Evolutionary conservation across 2,797 vertebrate species (phyloP), one percentile per base, ranked within the genome.

Genomic region (Gambusia yucatana): DNA sequence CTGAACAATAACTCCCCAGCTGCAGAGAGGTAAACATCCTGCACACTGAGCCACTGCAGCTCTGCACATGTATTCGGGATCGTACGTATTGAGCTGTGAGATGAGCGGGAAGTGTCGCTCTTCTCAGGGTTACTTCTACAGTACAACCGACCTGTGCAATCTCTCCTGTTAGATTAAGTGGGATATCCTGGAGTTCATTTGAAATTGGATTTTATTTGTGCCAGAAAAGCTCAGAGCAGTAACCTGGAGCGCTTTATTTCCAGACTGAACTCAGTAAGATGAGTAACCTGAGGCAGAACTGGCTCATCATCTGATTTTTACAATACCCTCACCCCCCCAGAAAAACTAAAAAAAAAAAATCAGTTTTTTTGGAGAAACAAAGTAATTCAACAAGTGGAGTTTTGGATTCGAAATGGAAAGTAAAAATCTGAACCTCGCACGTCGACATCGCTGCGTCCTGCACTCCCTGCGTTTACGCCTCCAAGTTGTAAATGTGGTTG

Each of bases 131-230:
- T 28, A 46, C 41, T 20, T 28, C 63, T 46, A 4, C 11, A 46
- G 10, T 33, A 63, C 28, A 63, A 6, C 30, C 57, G 6, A 59
- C 73, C 55, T 63, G 30, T 33, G 17, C 74, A 47, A 61, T 36
- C 57, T 75, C 57, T 75, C 28, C 33, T 63, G 74, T 75, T 36
- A 63, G 74, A 75, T 75, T 63, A 75, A 63, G 57, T 47, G 57
- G 74, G 41, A 75, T 75, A 25, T 75, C 43, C 57, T 47, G 43
- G 36, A 47, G 74, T 63, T 75, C 57, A 75, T 46, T 75, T 75
- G 22, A 75, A 63, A 33, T 63, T 48, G 41, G 57, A 44, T 75
- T 75, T 75, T 20, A 61, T 75, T 63, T 75, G 43, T 25, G 59
- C 55, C 33, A 44, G 43, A 75, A n/a, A 36, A 46, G 43, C 57